These are phyloP conservation scores for Bombyx huttoni DNA, from an alignment of 2,888 invertebrate genomes.

Conservation along the genomic window DNA sequence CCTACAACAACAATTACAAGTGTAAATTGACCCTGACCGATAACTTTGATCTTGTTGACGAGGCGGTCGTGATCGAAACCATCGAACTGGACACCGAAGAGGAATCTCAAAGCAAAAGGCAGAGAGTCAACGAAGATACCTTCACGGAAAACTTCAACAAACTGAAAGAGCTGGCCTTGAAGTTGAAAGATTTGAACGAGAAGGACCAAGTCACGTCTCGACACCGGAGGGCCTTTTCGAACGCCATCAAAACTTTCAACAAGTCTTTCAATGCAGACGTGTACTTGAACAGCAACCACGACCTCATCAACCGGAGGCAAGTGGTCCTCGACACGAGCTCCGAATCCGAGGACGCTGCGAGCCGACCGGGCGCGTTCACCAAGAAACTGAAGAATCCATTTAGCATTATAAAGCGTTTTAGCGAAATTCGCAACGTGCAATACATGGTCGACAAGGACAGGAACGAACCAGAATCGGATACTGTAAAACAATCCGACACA, in stretches of 20 bases:
- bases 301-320: conserved; percentile 33
- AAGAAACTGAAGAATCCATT: conserved; percentile 53
- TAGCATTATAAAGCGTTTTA: conserved; percentile 37
- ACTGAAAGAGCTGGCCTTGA: conserved; percentile 31
- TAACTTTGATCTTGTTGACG: conserved; percentile 27
- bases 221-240: conserved; percentile 44
- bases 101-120: conserved; percentile 27
- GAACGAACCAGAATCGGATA: background rate
- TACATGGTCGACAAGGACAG: background rate
- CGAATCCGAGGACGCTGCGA: conserved; percentile 32
- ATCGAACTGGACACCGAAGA: conserved; percentile 47
- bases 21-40: conserved; percentile 27
- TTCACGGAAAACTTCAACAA: conserved; percentile 32
- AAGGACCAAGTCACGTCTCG: conserved; percentile 28
- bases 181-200: conserved; percentile 30
- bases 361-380: conserved; percentile 6
- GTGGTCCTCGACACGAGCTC: conserved; percentile 44
- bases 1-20: conserved; percentile 41
- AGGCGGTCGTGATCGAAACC: conserved; percentile 38
- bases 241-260: conserved; percentile 47
- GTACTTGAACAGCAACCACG: conserved; percentile 29
- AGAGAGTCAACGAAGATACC: conserved; percentile 13
- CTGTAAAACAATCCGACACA: too few relatives aligned
- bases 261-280: conserved; percentile 44
- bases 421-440: conserved; percentile 14